Base-by-base conservation (phyloP, 2,797 vertebrate genomes). In the Hydrocynus forskahlii region DNA sequence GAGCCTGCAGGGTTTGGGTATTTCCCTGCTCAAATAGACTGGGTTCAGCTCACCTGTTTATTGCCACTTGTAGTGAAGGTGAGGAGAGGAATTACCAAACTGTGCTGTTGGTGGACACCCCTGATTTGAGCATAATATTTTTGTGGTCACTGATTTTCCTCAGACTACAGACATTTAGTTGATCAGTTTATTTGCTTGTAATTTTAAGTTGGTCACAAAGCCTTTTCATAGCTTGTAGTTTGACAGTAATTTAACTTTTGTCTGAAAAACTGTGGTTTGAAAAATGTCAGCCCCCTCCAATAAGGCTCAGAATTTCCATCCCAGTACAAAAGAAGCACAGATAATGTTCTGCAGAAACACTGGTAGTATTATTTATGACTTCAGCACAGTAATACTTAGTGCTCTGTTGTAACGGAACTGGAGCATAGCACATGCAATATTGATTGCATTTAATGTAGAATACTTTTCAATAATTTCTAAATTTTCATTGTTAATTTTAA, bases 341-440 rank as follows among this genome's bases (percentile, higher is more conserved):
- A 13, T 54, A 70, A 79, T 60, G 60, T 60, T 75, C 7, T 76
- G 64, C 62, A 81, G 78, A 68, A 77, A 73, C 64, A 73, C 62
- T 68, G 74, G 66, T 66, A 9, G 52, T 50, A 38, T 73, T 54
- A 85, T 83, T 84, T 60, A 81, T 79, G 67, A 82, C 69, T 73
- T 83, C 23, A 67, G 62, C 64, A 80, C 78, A 79, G 55, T 60
- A 81, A 84, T 73, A 84, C 78, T 79, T 81, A 67, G 72, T 69
- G 62, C 40, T 81, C 74, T 73, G 74, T 63, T 57, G 43, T 40
- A 48, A 62, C 71, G 55, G 76, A 73, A 82, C 73, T 82, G 62
- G 78, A 87, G 83, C 86, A 78, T 76, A 85, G 83, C 86, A 90
- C 92, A 89, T 93, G 92, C 92, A 91, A 88, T 85, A 89, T 89